A percentile compares a stretch with the other conserved stretches of the same genome.
These are phyloP conservation scores for Cyprinodon tularosa DNA, from an alignment of 2,113 vertebrate genomes.

Conservation along the genomic window DNA sequence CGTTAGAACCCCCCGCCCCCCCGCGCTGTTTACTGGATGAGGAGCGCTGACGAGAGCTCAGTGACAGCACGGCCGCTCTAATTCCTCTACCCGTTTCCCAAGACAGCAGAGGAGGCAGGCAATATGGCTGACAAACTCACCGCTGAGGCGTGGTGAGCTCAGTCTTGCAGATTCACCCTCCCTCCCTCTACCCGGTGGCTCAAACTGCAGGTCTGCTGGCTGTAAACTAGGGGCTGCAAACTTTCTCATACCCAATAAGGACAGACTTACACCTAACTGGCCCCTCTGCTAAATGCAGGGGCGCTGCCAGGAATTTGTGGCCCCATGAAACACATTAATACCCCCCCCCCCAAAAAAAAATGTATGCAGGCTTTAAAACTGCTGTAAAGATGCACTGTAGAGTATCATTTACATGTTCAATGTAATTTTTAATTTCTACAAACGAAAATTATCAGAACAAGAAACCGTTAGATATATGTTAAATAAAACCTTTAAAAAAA, in stretches of 20 bases:
- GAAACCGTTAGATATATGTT: too few relatives aligned
- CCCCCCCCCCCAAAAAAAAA: too few relatives aligned
- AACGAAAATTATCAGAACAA: too few relatives aligned
- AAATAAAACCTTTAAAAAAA: too few relatives aligned
- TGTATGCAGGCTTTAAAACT: too few relatives aligned
- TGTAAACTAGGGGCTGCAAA: slow-evolving; percentile 5
- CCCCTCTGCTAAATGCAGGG: not conserved
- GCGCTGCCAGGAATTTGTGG: too few relatives aligned
- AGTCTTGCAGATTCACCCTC: slow-evolving; percentile 55
- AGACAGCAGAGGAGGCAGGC: slow-evolving; percentile 51
- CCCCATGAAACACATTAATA: too few relatives aligned
- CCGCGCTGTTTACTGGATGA: slow-evolving; percentile 39
- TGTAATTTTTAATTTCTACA: too few relatives aligned
- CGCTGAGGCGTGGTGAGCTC: slow-evolving; percentile 62
- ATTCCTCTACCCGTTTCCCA: slow-evolving; percentile 47
- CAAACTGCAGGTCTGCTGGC: slow-evolving; percentile 30
- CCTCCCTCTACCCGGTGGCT: slow-evolving; percentile 28
- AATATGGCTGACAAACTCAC: slow-evolving; percentile 71
- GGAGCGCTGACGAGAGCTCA: slow-evolving; percentile 13
- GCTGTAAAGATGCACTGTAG: too few relatives aligned
- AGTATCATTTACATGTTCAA: too few relatives aligned
- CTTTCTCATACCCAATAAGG: slow-evolving; percentile 21
- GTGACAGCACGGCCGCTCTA: slow-evolving; percentile 8
- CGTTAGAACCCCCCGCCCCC: slow-evolving; percentile 9
- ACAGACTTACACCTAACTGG: not conserved